Base-by-base conservation (phyloP, 2,113 vertebrate species). In the Gymnarchus niloticus region DNA sequence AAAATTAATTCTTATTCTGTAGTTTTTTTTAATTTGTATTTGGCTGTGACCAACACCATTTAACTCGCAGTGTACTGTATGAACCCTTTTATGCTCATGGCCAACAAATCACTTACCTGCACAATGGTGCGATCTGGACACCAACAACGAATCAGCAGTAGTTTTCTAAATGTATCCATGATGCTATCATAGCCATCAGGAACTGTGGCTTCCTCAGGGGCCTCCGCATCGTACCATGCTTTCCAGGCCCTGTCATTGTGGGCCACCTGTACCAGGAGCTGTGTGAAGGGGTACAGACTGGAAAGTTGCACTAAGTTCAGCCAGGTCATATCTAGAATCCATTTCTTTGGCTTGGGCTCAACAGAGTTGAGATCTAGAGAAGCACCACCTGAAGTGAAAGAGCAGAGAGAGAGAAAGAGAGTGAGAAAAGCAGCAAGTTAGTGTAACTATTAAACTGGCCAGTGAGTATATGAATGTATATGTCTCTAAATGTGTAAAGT, bases 241-340 rank as follows among this genome's bases (percentile, higher is more conserved):
- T 91, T 95, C 96, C 95, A 96, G 82, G 91, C 85, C 0, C 94
- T 94, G 81, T 96, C 96, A 80, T 93, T 95, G 86, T 90, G 93
- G 84, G 86, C 88, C 83, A 96, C 91, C 91, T 96, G 94, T 3
- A 57, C 65, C 77, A 96, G 91, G 61, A 96, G 92, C n/a, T 93
- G 90, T 44, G 87, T 88, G 90, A 96, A 96, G 25, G 90, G 93
- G 12, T 89, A 59, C 85, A 96, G 88, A 17, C 84, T 88, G n/a
- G 95, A 96, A 52, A 97, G 91, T 88, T 96, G 94, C 44, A 97
- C 95, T 87, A 97, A 91, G 88, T 96, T 96, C 76, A 97, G 94
- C 96, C 96, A 96, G 0, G 95, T 96, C 14, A 91, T 93, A 80
- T 96, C 95, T 91, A 96, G 92, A 86, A 96, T 96, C 96, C 96